Conservation (phyloP, 2,797 vertebrate species). For the Coccyzus lansbergi region DNA sequence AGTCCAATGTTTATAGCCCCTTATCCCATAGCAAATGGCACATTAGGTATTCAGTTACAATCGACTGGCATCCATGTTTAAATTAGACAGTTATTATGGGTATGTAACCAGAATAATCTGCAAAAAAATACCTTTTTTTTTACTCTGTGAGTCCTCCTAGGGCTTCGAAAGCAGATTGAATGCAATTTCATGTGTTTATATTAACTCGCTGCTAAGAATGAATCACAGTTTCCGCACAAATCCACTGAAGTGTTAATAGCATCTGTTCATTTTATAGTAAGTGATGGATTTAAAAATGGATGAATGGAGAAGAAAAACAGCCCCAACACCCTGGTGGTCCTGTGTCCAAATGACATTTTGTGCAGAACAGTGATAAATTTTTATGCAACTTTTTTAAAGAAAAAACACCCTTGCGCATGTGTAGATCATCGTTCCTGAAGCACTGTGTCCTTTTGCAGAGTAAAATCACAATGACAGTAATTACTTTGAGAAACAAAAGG, state of each 20-base stretch:
- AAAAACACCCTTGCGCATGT: neutral
- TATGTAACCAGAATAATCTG: neutral
- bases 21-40: neutral
- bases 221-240: constrained; percentile 48
- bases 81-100: neutral
- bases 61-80: neutral
- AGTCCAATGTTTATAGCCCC: neutral
- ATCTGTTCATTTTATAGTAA: constrained; percentile 41
- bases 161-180: constrained; percentile 21
- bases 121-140: neutral
- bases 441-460: neutral
- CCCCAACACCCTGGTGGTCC: constrained; percentile 11
- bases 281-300: constrained; percentile 41
- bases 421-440: neutral
- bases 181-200: constrained; percentile 39
- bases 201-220: constrained; percentile 36
- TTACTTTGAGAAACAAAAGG: neutral
- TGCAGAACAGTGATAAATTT: neutral
- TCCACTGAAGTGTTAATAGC: constrained; percentile 50
- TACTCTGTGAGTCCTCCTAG: neutral
- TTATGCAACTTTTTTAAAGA: neutral
- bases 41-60: neutral
- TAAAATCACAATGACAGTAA: neutral
- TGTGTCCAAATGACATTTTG: neutral
- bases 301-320: constrained; percentile 7